These are phyloP conservation scores for Trissolcus brochymenae DNA, from an alignment of 2,888 invertebrate genomes.

Conservation along the genomic window DNA sequence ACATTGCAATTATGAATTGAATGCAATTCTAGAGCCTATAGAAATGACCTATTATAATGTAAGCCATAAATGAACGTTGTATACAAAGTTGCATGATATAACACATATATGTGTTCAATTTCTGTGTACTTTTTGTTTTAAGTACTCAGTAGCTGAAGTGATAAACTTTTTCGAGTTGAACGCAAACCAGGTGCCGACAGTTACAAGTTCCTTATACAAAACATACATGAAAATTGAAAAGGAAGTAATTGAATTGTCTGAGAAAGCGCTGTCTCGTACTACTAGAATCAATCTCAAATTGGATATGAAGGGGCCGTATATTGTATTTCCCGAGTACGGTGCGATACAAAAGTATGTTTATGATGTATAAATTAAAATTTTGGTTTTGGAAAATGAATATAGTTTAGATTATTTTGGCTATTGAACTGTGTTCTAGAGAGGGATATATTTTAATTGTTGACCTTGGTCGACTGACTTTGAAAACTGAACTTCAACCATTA, in stretches of 20 bases:
- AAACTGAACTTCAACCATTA: constrained; percentile 85
- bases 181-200: constrained; percentile 77
- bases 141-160: constrained; percentile 85
- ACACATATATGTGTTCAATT: not conserved
- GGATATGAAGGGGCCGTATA: constrained; percentile 85
- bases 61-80: constrained; percentile 56
- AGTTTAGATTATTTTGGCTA: not conserved
- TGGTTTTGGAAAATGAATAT: constrained; percentile 7
- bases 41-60: constrained; percentile 89
- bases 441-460: constrained; percentile 80
- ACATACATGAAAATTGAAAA: constrained; percentile 69
- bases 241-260: constrained; percentile 74
- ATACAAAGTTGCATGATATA: not conserved
- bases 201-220: constrained; percentile 69
- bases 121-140: constrained; percentile 51
- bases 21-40: constrained; percentile 83
- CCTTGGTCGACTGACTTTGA: constrained; percentile 82
- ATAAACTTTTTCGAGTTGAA: constrained; percentile 81
- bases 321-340: constrained; percentile 86
- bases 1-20: constrained; percentile 83
- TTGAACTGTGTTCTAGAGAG: constrained; percentile 14
- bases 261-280: constrained; percentile 78
- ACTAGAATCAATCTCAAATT: constrained; percentile 84
- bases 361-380: not conserved
- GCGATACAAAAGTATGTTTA: constrained; percentile 81